Conservation (phyloP, 2,888 invertebrate genomes). For the Hemithea aestivaria region DNA sequence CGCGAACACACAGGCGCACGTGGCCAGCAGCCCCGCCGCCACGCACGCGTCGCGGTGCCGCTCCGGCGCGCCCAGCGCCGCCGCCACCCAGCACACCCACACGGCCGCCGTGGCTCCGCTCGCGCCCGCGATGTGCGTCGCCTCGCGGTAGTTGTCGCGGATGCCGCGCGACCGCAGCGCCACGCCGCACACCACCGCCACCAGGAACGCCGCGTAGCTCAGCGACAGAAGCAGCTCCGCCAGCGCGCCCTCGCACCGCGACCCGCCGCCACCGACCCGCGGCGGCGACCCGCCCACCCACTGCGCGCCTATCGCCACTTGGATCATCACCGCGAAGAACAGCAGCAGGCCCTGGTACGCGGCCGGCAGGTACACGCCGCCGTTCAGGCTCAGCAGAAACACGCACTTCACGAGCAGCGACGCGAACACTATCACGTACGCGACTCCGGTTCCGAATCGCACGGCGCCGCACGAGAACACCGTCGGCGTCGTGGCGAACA, state of each 20-base stretch:
- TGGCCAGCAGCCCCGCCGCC: constrained; percentile 92
- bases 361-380: constrained; percentile 94
- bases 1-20: constrained; percentile 91
- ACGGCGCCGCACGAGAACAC: constrained; percentile 89
- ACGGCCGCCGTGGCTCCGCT: constrained; percentile 92
- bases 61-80: constrained; percentile 88
- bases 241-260: constrained; percentile 82
- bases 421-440: constrained; percentile 92
- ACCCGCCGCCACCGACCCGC: constrained; percentile 47
- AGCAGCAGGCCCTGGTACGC: constrained; percentile 94
- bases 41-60: constrained; percentile 92
- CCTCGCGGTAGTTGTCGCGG: constrained; percentile 95
- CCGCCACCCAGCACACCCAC: constrained; percentile 91
- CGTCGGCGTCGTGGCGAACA: constrained; percentile 88
- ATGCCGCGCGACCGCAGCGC: constrained; percentile 92
- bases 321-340: constrained; percentile 94
- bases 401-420: constrained; percentile 96
- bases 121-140: constrained; percentile 93
- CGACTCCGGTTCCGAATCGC: constrained; percentile 89
- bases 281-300: constrained; percentile 92
- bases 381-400: constrained; percentile 93
- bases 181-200: constrained; percentile 90
- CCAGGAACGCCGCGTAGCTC: constrained; percentile 90
- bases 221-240: constrained; percentile 87
- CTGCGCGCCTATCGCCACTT: constrained; percentile 90